phyloP scores from a whole-genome alignment of 1,140 invertebrate species.

The Catajapyx aquilonaris region DNA sequence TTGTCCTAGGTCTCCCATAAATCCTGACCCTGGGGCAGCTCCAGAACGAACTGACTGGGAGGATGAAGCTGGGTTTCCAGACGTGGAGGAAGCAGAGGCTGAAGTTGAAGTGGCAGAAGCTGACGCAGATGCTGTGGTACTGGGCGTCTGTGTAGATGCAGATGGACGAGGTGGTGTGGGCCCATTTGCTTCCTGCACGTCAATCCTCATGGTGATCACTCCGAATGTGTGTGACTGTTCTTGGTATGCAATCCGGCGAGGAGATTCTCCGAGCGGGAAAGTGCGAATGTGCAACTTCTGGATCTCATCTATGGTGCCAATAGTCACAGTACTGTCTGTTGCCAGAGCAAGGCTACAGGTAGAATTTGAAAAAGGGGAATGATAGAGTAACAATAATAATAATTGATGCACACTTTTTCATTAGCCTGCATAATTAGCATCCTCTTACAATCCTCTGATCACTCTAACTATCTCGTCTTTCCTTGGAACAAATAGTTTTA shows the following conservation, averaged over 20 bases:
- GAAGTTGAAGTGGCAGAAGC: constrained; percentile 2
- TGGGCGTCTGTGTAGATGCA: constrained; percentile 52
- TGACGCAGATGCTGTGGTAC: constrained; percentile 24
- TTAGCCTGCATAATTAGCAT: too few species aligned
- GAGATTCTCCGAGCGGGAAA: constrained; percentile 82
- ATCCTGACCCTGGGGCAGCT: not conserved
- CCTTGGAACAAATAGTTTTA: too few species aligned
- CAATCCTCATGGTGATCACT: constrained; percentile 72
- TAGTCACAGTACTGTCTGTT: constrained; percentile 79
- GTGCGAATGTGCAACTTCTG: constrained; percentile 94
- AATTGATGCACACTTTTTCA: too few species aligned
- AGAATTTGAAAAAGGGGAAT: too few species aligned
- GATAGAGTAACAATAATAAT: too few species aligned
- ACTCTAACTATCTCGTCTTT: too few species aligned
- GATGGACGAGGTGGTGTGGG: constrained; percentile 43
- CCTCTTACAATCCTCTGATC: too few species aligned
- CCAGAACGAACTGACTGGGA: constrained; percentile 4
- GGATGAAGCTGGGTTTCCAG: not conserved
- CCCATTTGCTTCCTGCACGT: constrained; percentile 52
- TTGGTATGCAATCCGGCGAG: constrained; percentile 83
- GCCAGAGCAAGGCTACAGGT: constrained; percentile 81
- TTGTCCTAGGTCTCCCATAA: constrained; percentile 37
- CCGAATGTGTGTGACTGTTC: constrained; percentile 88
- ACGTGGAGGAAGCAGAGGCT: constrained; percentile 8
- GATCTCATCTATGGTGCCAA: constrained; percentile 97